Conservation (phyloP, 2,113 vertebrate genomes). For the Chitala chitala region DNA sequence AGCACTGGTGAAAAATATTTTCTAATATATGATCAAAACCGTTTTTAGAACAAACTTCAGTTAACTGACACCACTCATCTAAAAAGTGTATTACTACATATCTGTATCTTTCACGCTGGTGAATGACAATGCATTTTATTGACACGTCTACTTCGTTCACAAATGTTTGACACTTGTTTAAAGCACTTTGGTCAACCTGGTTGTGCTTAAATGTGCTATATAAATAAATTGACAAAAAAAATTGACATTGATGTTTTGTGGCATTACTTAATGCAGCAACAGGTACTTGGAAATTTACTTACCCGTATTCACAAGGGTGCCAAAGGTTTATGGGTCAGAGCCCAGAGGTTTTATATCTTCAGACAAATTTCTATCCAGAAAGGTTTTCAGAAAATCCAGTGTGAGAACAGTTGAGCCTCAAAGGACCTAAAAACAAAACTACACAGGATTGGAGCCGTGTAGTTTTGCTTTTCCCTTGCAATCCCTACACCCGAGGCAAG, state of each 20-base stretch:
- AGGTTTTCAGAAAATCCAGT: conserved; percentile 74
- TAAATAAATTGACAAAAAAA: conserved; percentile 1
- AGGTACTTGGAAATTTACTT: too few species aligned
- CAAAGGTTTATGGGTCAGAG: conserved; percentile 77
- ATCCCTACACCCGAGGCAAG: conserved; percentile 99
- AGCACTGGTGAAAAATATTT: conserved; percentile 17
- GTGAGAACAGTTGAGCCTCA: conserved; percentile 84
- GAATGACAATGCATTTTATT: too few species aligned
- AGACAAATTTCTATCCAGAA: conserved; percentile 82
- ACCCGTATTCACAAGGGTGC: conserved; percentile 94
- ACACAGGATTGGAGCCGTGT: conserved; percentile 79
- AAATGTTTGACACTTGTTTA: too few species aligned
- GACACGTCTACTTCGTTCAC: too few species aligned
- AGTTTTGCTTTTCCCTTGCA: conserved; percentile 92
- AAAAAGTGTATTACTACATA: not conserved
- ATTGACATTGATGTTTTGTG: conserved; percentile 7
- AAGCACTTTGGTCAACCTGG: too few species aligned
- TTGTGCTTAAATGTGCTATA: not conserved
- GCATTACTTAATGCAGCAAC: conserved; percentile 35
- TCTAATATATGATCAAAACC: not conserved
- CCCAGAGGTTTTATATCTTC: conserved; percentile 68
- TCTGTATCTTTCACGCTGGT: not conserved
- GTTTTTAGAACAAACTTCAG: not conserved
- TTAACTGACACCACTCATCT: not conserved
- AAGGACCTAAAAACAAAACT: conserved; percentile 87